These are phyloP conservation scores for Dipodomys merriami DNA, from an alignment of 2,113 vertebrate genomes.

Conservation along the genomic window DNA sequence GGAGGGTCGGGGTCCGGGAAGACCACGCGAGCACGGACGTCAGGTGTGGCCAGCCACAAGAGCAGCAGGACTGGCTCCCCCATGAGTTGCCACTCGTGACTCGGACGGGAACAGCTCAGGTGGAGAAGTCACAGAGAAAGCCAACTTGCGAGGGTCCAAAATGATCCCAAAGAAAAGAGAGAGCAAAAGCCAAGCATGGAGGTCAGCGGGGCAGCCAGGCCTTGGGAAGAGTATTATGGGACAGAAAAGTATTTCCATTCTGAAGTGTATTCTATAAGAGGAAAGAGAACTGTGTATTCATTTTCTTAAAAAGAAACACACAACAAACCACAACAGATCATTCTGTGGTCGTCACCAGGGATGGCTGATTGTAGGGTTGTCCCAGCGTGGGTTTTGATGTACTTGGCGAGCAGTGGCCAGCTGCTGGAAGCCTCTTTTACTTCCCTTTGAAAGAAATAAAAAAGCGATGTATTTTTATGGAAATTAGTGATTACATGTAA, in stretches of 20 bases:
- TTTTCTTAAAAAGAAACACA: slow-evolving; percentile 39
- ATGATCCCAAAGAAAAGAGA: not conserved
- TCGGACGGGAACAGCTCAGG: not conserved
- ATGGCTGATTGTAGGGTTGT: slow-evolving; percentile 63
- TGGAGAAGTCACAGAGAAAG: not conserved
- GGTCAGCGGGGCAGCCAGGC: not conserved
- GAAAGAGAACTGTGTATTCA: slow-evolving; percentile 23
- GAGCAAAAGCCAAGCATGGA: not conserved
- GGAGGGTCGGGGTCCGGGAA: not conserved
- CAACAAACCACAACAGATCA: not conserved
- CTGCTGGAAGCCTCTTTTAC: slow-evolving; percentile 81
- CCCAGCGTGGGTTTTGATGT: slow-evolving; percentile 85
- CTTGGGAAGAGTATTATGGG: not conserved
- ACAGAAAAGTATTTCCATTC: slow-evolving; percentile 7
- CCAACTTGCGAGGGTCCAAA: too few relatives aligned
- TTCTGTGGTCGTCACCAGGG: slow-evolving; percentile 60
- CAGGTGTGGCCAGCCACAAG: not conserved
- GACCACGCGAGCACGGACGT: too few relatives aligned
- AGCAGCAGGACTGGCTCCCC: not conserved
- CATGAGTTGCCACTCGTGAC: not conserved
- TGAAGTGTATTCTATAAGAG: slow-evolving; percentile 25
- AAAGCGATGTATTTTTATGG: slow-evolving; percentile 79
- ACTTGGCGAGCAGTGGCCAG: slow-evolving; percentile 82
- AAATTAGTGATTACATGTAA: slow-evolving; percentile 83
- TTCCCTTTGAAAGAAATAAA: slow-evolving; percentile 76